Conservation (phyloP, 2,797 vertebrate genomes). For the Loris lydekkerianus region DNA sequence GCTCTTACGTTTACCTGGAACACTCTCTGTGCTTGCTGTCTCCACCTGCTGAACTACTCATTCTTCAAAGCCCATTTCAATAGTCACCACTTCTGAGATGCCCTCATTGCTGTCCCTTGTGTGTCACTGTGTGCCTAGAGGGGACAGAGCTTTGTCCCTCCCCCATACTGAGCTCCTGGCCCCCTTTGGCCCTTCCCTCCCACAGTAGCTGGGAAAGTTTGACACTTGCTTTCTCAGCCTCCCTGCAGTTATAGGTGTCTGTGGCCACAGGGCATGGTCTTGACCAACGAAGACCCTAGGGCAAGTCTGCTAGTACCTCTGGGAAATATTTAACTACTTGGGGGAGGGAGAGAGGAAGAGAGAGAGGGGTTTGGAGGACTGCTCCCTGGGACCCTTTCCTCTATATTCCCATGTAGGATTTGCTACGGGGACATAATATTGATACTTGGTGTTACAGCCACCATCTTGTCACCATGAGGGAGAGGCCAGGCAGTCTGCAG, state of each 20-base stretch:
- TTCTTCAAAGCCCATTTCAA: background rate
- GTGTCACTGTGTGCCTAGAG: accelerated
- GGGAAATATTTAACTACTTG: background rate
- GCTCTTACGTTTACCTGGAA: background rate
- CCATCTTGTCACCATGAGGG: background rate
- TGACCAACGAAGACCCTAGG: background rate
- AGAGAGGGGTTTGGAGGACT: background rate
- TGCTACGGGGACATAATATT: background rate
- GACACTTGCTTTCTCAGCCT: background rate
- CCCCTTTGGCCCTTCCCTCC: background rate
- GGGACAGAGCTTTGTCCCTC: background rate
- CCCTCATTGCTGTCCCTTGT: background rate
- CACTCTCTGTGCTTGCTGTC: background rate
- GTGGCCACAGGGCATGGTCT: background rate
- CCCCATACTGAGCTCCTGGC: background rate
- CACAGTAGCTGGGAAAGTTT: background rate
- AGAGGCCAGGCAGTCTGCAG: background rate
- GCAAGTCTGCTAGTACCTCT: background rate
- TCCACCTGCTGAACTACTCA: background rate
- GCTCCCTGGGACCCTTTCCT: background rate
- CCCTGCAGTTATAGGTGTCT: background rate
- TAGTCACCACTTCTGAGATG: background rate
- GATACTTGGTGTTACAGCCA: accelerated
- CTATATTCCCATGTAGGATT: accelerated
- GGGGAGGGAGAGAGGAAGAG: too few species aligned